Evolutionary conservation across 1,140 invertebrate genomes (phyloP), one percentile per base, ranked within the genome.

Genomic region (Meteorus sp.): DNA sequence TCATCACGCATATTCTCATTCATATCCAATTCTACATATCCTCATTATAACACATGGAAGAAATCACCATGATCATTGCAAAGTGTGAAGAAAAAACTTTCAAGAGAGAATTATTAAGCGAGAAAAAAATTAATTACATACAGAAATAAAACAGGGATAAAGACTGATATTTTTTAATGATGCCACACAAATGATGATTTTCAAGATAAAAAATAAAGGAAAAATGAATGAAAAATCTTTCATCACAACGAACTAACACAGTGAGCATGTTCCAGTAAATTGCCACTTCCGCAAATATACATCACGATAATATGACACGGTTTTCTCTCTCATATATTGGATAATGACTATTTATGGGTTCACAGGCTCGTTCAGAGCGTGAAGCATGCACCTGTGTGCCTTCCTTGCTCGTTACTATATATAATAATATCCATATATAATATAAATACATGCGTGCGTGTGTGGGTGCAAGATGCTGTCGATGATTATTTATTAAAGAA

Each of bases 341-440:
- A 52, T 52, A 52, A 52, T 52, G 17, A 37, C 50, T 52, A 52
- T 52, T 52, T 52, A 52, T 52, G 50, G 50, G 35, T 15, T 52
- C 37, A 52, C 37, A 52, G 50, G 50, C 50, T 52, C 50, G 50
- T 52, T 52, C 17, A n/a, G 11, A 22, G 50, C 15, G 50, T 20
- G 27, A 37, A 22, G 15, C 3, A 17, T 52, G 33, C 50, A 52
- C 50, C 50, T 52, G 50, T 27, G 50, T 22, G 15, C 27, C 47
- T 33, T 19, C 19, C 19, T 22, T 52, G 33, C n/a, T n/a, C n/a
- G n/a, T n/a, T n/a, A n/a, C n/a, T n/a, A n/a, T n/a, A n/a, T n/a
- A n/a, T n/a, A n/a, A n/a, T n/a, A n/a, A n/a, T n/a, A n/a, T n/a
- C n/a, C n/a, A n/a, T n/a, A n/a, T n/a, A n/a, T n/a, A n/a, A n/a